Evolutionary conservation across 37 sponge, comb jelly and placozoan genomes (phyloP), one percentile per base, ranked within the genome.

Genomic region (Ianthella basta): DNA sequence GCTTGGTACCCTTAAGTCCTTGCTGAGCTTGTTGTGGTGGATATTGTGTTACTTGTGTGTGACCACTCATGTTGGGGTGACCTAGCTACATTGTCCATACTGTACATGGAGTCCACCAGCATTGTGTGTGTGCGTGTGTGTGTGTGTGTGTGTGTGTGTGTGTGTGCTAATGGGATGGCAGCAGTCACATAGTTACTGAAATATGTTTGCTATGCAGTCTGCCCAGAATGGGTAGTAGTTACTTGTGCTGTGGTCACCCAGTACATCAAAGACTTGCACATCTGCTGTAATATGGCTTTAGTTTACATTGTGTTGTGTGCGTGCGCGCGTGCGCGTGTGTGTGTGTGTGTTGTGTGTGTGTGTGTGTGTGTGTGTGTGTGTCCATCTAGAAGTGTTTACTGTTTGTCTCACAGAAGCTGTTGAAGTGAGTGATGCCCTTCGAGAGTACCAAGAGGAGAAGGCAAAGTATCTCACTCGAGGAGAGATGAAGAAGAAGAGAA

Each of bases 381-480:
- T 27, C 12, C 4, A 61, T 61, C 10, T 10, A 6, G 10, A 13
- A 5, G 29, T 61, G 4, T 27, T 61, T 29, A 10, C 29, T n/a
- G 64, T 10, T 27, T 27, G 24, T 33, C 78, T 53, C 25, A 1
- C 53, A 75, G 78, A 75, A 20, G 78, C 33, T 30, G 54, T 3
- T 2, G 54, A 40, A 23, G 78, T 40, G 25, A 75, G 78, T 75
- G 78, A 75, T 75, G 53, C 37, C 18, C 15, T 75, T 39, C 37
- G 53, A 44, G 78, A 75, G 54, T 75, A 75, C 15, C 37, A 50
- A 36, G 54, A 32, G 20, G 78, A 75, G 38, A 75, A 36, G 78
- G 78, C 78, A 41, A 75, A 75, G 78, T 75, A 75, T 12, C 53
- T 75, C 23, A 53, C 78, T 53, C 78, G 78, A 41, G 78, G 78